Percentiles rank a stretch among this genome's conserved stretches.
Conservation (phyloP, 2,113 vertebrate species). For the Rhynchopsitta pachyrhyncha region DNA sequence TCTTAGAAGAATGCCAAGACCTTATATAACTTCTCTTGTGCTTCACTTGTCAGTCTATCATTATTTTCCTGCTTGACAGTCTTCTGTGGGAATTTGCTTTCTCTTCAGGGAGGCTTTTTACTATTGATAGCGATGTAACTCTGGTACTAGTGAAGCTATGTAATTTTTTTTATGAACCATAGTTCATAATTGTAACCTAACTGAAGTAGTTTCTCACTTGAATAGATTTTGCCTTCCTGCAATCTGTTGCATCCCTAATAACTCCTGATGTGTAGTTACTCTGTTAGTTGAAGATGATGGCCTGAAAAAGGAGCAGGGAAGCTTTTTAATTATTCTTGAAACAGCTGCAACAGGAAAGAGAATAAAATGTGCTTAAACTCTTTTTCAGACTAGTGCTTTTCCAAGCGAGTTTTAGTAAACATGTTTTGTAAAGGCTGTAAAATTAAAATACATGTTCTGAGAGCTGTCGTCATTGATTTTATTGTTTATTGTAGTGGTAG, state of each 20-base stretch:
- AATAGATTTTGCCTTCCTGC: not conserved
- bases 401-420: conserved; percentile 17
- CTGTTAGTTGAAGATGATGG: not conserved
- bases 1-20: not conserved
- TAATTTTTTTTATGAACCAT: not conserved
- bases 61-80: not conserved
- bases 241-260: not conserved
- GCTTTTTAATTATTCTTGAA: not conserved
- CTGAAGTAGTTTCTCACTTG: not conserved
- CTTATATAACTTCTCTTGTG: not conserved
- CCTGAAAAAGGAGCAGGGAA: not conserved
- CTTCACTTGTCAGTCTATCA: not conserved
- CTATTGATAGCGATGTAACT: not conserved
- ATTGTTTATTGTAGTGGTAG: not conserved
- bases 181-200: not conserved
- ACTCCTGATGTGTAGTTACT: not conserved
- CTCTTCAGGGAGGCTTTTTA: not conserved
- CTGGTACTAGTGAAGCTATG: not conserved
- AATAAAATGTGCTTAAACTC: conserved; percentile 15
- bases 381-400: not conserved
- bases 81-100: not conserved
- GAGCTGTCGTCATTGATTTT: not conserved
- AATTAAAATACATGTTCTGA: not conserved
- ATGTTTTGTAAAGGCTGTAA: not conserved
- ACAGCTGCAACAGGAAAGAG: not conserved